Evolutionary conservation across 2,888 invertebrate genomes (phyloP).

Genomic region (Neria commutata): DNA sequence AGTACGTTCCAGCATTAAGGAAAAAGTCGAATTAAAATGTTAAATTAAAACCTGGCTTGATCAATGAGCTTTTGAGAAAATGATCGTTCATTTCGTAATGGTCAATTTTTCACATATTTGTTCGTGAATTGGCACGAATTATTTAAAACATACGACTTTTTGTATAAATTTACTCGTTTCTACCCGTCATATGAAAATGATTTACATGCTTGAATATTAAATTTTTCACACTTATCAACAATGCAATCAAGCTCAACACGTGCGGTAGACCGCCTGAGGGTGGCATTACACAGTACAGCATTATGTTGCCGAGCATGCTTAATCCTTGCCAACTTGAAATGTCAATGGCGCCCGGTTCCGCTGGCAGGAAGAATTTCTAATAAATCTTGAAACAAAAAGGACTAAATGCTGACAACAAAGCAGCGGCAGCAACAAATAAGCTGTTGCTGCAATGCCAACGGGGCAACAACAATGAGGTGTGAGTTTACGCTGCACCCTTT

Average conservation of each 20-base stretch:
- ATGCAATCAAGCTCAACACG: no score
- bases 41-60: no score
- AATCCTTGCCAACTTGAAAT: background rate
- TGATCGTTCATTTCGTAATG: no score
- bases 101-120: no score
- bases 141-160: no score
- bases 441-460: slow-evolving; percentile 14
- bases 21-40: no score
- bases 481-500: background rate
- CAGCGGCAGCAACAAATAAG: slow-evolving; percentile 12
- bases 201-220: background rate
- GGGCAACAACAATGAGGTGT: background rate
- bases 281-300: background rate
- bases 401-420: slow-evolving; percentile 28
- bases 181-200: background rate
- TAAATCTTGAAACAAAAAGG: slow-evolving; percentile 11
- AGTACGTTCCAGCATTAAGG: no score
- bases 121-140: no score
- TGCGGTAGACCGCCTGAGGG: background rate
- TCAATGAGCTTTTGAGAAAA: no score
- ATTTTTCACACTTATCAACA: background rate
- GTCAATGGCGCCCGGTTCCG: slow-evolving; percentile 1
- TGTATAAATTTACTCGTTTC: no score
- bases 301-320: background rate
- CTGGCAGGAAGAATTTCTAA: slow-evolving; percentile 19